Evolutionary conservation across 2,888 invertebrate genomes (phyloP).

Genomic region (Pristionchus japonicus): DNA sequence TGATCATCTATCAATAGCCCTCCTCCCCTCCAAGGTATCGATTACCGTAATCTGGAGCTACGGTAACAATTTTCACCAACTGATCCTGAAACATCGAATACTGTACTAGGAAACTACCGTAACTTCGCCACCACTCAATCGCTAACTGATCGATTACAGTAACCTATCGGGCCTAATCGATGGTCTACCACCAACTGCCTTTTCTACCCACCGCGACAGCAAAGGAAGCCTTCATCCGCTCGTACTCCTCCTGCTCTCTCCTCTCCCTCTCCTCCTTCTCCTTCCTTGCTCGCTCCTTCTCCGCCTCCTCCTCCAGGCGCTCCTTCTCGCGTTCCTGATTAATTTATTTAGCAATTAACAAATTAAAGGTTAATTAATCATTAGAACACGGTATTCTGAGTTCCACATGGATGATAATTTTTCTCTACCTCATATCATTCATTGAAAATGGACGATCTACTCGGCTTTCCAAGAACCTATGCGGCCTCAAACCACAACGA

Average conservation of each 20-base stretch:
- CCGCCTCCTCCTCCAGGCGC: conserved; percentile 60
- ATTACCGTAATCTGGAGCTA: too few species aligned
- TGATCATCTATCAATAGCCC: not conserved
- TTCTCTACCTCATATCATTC: too few species aligned
- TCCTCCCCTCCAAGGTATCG: too few species aligned
- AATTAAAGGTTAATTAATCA: not conserved
- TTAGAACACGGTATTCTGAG: too few species aligned
- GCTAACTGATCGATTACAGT: too few species aligned
- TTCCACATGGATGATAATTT: too few species aligned
- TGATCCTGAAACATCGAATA: too few species aligned
- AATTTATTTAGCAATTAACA: not conserved
- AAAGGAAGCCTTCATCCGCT: conserved; percentile 73
- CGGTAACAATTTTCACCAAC: not conserved
- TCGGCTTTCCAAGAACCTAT: too few species aligned
- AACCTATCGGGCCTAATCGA: not conserved
- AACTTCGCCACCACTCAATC: too few species aligned
- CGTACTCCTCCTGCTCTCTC: conserved; percentile 73
- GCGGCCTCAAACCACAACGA: too few species aligned
- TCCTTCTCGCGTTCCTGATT: conserved; percentile 48
- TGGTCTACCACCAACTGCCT: not conserved
- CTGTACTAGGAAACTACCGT: too few species aligned
- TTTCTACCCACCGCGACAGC: conserved; percentile 57
- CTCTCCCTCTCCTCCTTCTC: conserved; percentile 71
- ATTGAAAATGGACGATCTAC: too few species aligned
- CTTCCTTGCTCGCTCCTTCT: conserved; percentile 60